Evolutionary conservation across 2,888 invertebrate species (phyloP), one percentile per base, ranked within the genome.

Genomic region (Stenurella melanura): DNA sequence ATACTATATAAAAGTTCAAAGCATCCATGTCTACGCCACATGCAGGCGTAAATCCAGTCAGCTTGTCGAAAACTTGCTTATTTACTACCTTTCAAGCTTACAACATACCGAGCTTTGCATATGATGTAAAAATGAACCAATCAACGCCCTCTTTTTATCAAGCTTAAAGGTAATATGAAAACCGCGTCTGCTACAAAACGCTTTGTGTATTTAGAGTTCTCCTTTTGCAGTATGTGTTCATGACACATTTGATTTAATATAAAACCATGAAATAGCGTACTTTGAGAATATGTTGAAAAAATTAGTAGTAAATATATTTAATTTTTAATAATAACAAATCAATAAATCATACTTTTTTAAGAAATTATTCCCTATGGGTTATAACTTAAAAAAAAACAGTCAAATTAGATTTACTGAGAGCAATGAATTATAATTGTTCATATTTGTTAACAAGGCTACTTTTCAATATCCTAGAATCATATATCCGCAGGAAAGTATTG

Each of bases 1-100:
- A 86, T 84, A 84, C 82, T 82, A 82, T 83, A 85, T 87, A 87
- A 76, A 87, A 87, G 85, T 87, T 88, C 88, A 87, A 88, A 88
- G 87, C 86, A 84, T 85, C 84, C 84, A 81, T 84, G 85, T 86
- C 81, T 84, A 82, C 81, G 85, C 86, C 85, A 87, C 82, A 84
- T 86, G 85, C 88, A 87, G 86, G 84, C 85, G 85, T 82, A 86
- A 86, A 87, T 85, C 85, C 85, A 85, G 85, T 83, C 83, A 81
- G 82, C 84, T 85, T 86, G 86, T 86, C 87, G 87, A 87, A 88
- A 88, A 88, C 87, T 88, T 86, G 88, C 88, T 88, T 88, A 88
- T 88, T 88, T 88, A 86, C 86, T 87, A 85, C 86, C 86, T 87
- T 87, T 87, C 86, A 86, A 83, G 83, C 80, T 85, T 83, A 84